Evolutionary conservation across 2,113 vertebrate genomes (phyloP), one percentile per base, ranked within the genome.

Genomic region (Haemorhous mexicanus): DNA sequence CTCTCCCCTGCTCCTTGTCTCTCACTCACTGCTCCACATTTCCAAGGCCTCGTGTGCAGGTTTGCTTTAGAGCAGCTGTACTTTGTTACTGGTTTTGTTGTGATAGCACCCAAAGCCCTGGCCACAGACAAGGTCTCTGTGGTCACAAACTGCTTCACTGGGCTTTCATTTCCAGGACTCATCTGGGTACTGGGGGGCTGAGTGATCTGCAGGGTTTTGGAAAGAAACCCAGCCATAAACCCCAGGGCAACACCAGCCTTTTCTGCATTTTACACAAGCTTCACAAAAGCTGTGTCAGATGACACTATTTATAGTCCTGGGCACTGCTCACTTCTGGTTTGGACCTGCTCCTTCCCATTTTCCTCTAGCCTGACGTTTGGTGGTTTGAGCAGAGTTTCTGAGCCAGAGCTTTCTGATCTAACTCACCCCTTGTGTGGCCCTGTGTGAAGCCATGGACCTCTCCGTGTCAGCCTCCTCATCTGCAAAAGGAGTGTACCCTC

Each of bases 271-370:
- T 58, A n/a, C 47, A 74, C 32, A 74, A 77, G 64, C 41, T 84
- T 81, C 73, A 37, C 41, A 94, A 83, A 85, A 93, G 37, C 74
- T 5, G 4, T 4, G 6, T 84, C 89, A 85, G 62, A 56, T 1
- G 0, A 95, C 94, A 73, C 67, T 96, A 82, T 95, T 94, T 95
- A 85, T 85, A 92, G 87, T 83, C 67, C 66, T 93, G 87, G 87
- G 62, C 84, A 62, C 49, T 59, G 62, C 33, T 94, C 4, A 1
- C 50, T 91, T 93, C 79, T 91, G 80, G 73, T 75, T 95, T 96
- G 78, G 84, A 94, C 74, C 15, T 44, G 46, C 16, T 72, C 69
- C 64, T 93, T 84, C 84, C 49, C 52, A 58, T 87, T 81, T 75
- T 66, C 66, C 41, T 91, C 69, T 85, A 56, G 49, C 70, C 41